phyloP scores from a whole-genome alignment of 2,888 invertebrate species.

The Dryobotodes eremita region DNA sequence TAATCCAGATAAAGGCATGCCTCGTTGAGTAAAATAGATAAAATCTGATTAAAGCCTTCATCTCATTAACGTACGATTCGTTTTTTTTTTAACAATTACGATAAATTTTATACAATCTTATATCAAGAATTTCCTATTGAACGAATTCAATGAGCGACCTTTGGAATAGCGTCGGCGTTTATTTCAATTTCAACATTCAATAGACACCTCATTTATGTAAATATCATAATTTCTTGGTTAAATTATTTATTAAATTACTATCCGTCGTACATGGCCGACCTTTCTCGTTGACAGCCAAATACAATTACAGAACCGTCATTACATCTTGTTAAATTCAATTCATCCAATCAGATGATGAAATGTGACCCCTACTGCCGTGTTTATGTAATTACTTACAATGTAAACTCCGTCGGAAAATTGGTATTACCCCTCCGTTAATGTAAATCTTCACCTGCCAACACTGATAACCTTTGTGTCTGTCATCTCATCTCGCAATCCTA shows the following conservation, averaged over 20 bases:
- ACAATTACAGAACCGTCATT: slow-evolving; percentile 70
- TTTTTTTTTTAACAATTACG: slow-evolving; percentile 57
- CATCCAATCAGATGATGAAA: slow-evolving; percentile 66
- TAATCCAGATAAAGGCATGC: slow-evolving; percentile 51
- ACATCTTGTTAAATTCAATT: slow-evolving; percentile 69
- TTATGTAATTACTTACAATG: slow-evolving; percentile 48
- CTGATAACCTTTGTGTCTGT: not conserved
- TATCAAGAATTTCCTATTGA: slow-evolving; percentile 56
- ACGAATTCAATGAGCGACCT: slow-evolving; percentile 56
- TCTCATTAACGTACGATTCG: slow-evolving; percentile 56
- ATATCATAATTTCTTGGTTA: slow-evolving; percentile 63
- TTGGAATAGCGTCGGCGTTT: slow-evolving; percentile 59
- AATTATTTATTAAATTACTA: slow-evolving; percentile 60
- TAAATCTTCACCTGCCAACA: slow-evolving; percentile 10
- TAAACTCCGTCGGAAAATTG: slow-evolving; percentile 29
- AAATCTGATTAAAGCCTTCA: slow-evolving; percentile 54
- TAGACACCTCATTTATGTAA: slow-evolving; percentile 56
- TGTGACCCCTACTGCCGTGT: slow-evolving; percentile 39
- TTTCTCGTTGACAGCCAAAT: slow-evolving; percentile 68
- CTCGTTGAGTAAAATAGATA: slow-evolving; percentile 56
- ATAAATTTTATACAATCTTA: slow-evolving; percentile 53
- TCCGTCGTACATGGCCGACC: slow-evolving; percentile 54
- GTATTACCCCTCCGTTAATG: slow-evolving; percentile 12
- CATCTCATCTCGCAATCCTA: not conserved
- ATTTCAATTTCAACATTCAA: slow-evolving; percentile 58